Percentiles rank a stretch among this genome's conserved stretches.
phyloP scores from a whole-genome alignment of 2,113 vertebrate genomes.

The Meleagris gallopavo region DNA sequence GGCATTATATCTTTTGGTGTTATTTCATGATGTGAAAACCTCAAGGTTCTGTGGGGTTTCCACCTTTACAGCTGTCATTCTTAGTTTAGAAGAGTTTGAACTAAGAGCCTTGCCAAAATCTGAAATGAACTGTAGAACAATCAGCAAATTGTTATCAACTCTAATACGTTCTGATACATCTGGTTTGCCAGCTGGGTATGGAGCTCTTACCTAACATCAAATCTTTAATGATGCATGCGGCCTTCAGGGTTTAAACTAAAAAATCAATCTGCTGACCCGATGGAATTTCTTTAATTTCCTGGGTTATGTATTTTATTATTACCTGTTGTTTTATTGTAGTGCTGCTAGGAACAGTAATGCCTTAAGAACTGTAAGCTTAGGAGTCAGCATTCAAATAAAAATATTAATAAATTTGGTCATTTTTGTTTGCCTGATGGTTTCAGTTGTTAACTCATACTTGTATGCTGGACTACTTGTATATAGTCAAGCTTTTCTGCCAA shows the following conservation, averaged over 20 bases:
- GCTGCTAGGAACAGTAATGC: not conserved
- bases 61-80: not conserved
- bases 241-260: slow-evolving; percentile 41
- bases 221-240: slow-evolving; percentile 21
- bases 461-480: not conserved
- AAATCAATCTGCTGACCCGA: not conserved
- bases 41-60: not conserved
- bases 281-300: slow-evolving; percentile 67
- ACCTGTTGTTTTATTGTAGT: slow-evolving; percentile 7
- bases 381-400: not conserved
- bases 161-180: not conserved
- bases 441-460: not conserved
- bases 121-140: not conserved
- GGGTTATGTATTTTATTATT: slow-evolving; percentile 46
- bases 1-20: not conserved
- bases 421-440: slow-evolving; percentile 10
- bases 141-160: not conserved
- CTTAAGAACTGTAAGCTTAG: not conserved
- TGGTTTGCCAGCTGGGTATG: slow-evolving; percentile 31
- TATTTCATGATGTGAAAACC: not conserved
- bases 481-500: not conserved
- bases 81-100: not conserved
- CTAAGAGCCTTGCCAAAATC: not conserved
- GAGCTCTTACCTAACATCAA: slow-evolving; percentile 37
- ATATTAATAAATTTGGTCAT: not conserved